Base-by-base conservation (phyloP, 2,797 vertebrate genomes). In the Ceyx erithaca region DNA sequence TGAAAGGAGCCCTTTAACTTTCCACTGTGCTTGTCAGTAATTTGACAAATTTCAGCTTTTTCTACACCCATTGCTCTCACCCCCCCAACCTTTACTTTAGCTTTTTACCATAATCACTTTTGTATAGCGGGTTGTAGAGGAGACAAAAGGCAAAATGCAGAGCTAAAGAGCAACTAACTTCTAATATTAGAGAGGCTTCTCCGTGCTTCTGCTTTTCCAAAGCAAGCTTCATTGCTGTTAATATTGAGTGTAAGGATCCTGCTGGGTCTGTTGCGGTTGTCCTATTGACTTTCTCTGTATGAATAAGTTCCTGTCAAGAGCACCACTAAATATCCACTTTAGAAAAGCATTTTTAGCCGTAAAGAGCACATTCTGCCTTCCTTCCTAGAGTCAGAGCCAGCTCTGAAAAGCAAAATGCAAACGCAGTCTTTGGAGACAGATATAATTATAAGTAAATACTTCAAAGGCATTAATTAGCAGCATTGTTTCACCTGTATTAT, bases 371-470 rank as follows among this genome's bases (percentile, higher is more conserved):
- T 75, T 93, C 90, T 90, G 37, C 66, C 33, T 96, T 95, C 67
- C 57, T 92, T 92, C 55, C 80, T 80, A 55, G 62, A 93, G 88
- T 12, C 67, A 75, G 58, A 96, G 80, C 79, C 79, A 86, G 63
- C 1, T 0, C 57, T 68, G 43, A 64, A 81, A 84, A 94, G 71
- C 71, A 96, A 88, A 95, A 85, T 76, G 84, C 89, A 87, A 95
- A 90, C 15, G 51, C 66, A 73, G 90, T 66, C 92, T 92, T 73
- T 55, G 55, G 59, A 96, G 78, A 91, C 46, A 90, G 81, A 91
- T 87, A 95, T 78, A 94, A 94, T 94, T 93, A 88, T 92, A 93
- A 94, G 85, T 91, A 95, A 97, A 96, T 93, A 97, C 73, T 94
- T 84, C 63, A 26, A 81, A 93, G 79, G 48, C 30, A 48, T 95